phyloP scores from a whole-genome alignment of 2,113 vertebrate species.

The Campylomormyrus tamandua region DNA sequence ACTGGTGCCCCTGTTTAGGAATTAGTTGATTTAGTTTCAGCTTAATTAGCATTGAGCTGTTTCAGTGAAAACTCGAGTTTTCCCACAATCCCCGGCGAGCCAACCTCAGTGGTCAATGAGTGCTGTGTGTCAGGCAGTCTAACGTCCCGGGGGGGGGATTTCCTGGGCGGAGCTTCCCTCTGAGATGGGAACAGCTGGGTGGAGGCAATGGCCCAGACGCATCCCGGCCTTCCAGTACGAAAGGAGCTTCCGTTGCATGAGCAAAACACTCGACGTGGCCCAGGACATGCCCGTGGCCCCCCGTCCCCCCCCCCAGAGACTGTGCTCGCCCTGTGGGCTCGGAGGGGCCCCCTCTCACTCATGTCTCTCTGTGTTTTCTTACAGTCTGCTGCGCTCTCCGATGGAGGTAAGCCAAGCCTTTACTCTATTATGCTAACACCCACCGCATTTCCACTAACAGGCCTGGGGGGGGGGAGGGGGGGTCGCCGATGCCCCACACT shows the following conservation, averaged over 20 bases:
- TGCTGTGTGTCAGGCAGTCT: not conserved
- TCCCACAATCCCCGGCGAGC: not conserved
- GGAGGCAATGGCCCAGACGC: constrained; percentile 26
- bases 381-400: constrained; percentile 94
- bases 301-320: not conserved
- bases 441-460: not conserved
- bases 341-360: constrained; percentile 60
- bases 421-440: not conserved
- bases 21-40: not conserved
- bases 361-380: constrained; percentile 80
- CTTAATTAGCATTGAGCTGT: not conserved
- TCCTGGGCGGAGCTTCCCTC: not conserved
- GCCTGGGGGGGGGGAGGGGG: not conserved
- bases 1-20: not conserved
- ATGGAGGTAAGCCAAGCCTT: constrained; percentile 82
- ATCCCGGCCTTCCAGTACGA: constrained; percentile 9
- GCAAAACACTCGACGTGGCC: not conserved
- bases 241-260: constrained; percentile 18
- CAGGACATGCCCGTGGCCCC: not conserved
- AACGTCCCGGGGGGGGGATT: no score
- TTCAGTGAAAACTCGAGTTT: not conserved
- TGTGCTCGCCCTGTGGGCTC: constrained; percentile 16
- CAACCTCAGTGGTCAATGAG: not conserved
- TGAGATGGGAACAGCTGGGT: constrained; percentile 29
- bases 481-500: no score